A percentile compares a stretch with the other conserved stretches of the same genome.
Evolutionary conservation across 2,797 vertebrate species (phyloP).

Genomic region (Takifugu rubripes): DNA sequence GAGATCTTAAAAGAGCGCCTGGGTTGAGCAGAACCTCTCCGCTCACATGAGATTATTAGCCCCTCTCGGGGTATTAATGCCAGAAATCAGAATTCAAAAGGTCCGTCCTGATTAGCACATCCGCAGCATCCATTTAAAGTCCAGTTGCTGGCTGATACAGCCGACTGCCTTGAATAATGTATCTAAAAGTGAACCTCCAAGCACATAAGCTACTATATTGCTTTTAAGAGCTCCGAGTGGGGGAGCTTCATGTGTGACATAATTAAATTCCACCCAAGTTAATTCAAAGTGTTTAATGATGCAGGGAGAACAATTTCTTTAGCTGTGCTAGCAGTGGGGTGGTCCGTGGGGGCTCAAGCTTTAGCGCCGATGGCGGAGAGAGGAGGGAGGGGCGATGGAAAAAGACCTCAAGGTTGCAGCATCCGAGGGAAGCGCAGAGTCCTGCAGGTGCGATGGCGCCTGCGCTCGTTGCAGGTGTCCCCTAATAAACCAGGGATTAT

Average conservation of each 20-base stretch:
- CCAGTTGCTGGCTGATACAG: conserved; percentile 42
- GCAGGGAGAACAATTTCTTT: conserved; percentile 72
- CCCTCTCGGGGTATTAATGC: conserved; percentile 23
- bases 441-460: conserved; percentile 6
- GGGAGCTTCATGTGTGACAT: conserved; percentile 73
- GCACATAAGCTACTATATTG: conserved; percentile 60
- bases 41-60: conserved; percentile 26
- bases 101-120: conserved; percentile 19
- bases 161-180: conserved; percentile 68
- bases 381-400: conserved; percentile 29
- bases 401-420: conserved; percentile 39
- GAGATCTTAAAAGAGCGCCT: conserved; percentile 28
- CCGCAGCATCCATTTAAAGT: conserved; percentile 50
- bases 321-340: conserved; percentile 50
- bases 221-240: conserved; percentile 65
- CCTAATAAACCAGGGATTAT: background rate
- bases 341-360: conserved; percentile 63
- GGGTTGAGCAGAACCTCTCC: conserved; percentile 21
- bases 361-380: conserved; percentile 44
- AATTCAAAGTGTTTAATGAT: conserved; percentile 79
- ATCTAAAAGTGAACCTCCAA: conserved; percentile 58
- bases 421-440: conserved; percentile 36
- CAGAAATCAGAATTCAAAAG: conserved; percentile 38
- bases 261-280: conserved; percentile 75
- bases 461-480: conserved; percentile 14